Percentiles rank a stretch among this genome's conserved stretches.
Evolutionary conservation across 2,888 invertebrate genomes (phyloP).

Genomic region (Chrysolina haemoptera): DNA sequence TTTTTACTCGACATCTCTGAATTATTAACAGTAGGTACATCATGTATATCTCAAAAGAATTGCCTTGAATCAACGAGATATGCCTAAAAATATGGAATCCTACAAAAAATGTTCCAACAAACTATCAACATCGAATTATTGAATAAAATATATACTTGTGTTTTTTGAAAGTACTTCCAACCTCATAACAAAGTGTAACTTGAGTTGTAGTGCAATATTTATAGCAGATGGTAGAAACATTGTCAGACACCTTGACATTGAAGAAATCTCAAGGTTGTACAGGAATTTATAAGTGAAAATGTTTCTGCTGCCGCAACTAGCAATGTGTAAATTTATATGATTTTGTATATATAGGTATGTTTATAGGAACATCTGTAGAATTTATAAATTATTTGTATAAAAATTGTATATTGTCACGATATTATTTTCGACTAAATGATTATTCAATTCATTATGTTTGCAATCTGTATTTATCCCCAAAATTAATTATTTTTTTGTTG

Average conservation of each 20-base stretch:
- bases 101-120: not conserved
- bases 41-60: not conserved
- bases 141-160: not conserved
- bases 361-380: slow-evolving; percentile 43
- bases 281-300: slow-evolving; percentile 13
- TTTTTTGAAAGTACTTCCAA: not conserved
- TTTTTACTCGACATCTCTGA: not conserved
- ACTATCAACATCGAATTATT: slow-evolving; percentile 20
- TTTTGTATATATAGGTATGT: slow-evolving; percentile 46
- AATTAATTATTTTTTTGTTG: not conserved
- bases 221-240: slow-evolving; percentile 37
- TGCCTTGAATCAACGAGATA: not conserved
- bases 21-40: not conserved
- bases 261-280: not conserved
- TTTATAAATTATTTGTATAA: slow-evolving; percentile 51
- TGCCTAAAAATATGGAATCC: not conserved
- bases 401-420: slow-evolving; percentile 44
- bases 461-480: not conserved
- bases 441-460: slow-evolving; percentile 5
- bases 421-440: slow-evolving; percentile 24
- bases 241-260: not conserved
- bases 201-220: slow-evolving; percentile 44
- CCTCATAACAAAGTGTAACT: slow-evolving; percentile 18
- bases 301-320: slow-evolving; percentile 29
- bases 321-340: slow-evolving; percentile 38